Base-by-base conservation (phyloP, 2,113 vertebrate species). In the Galbula dea region DNA sequence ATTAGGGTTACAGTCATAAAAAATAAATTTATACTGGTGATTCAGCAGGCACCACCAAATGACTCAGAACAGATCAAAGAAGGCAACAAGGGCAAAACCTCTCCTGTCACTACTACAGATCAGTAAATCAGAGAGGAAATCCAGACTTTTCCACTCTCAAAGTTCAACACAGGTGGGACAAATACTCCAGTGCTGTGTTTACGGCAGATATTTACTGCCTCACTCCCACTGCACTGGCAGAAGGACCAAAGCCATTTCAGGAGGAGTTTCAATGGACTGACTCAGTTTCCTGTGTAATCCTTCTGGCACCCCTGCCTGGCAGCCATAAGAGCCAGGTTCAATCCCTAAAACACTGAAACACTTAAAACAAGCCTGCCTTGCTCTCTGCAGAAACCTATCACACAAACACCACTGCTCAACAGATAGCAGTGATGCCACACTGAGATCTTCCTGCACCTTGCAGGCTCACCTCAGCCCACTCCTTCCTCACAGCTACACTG, bases 401-500 rank as follows among this genome's bases (percentile, higher is more conserved):
- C 37, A 15, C 2, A 3, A 18, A 63, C 32, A 43, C 24, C 29
- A 20, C n/a, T 1, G 3, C 61, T 51, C 5, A 1, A 23, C 32
- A 32, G 27, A 12, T 0, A 11, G 36, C 5, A 22, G 34, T 6
- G 3, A 9, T n/a, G 58, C 27, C 63, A 15, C 9, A 3, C 1
- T 11, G 18, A 72, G 45, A 30, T 18, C 27, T 4, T 20, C 26
- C 51, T 5, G 43, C 0, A 0, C 36, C 61, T n/a, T 1, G 7
- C 29, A 4, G 54, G 17, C 43, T 82, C 62, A 20, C 10, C 54
- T 27, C 67, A 37, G 54, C 23, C 36, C 12, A 1, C 58, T 57
- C n/a, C 63, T 34, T 7, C 46, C 46, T 15, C 0, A 0, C 1
- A 0, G 27, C 3, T 21, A 5, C 58, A 2, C 18, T 4, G 51